Conservation (phyloP, 2,888 invertebrate genomes). For the Listrodromus nycthemerus region DNA sequence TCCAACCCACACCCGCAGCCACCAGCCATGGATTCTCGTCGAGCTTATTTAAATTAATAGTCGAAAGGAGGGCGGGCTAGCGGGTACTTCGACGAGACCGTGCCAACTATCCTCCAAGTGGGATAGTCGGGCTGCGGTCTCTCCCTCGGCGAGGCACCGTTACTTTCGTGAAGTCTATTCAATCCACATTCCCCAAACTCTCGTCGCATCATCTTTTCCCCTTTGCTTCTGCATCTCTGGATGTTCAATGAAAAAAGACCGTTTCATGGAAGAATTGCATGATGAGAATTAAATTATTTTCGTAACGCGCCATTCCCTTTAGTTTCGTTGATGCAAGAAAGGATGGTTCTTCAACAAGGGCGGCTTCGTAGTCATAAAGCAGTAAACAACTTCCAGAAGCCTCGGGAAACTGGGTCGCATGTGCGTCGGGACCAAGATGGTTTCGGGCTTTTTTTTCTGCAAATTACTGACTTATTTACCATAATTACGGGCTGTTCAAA, state of each 20-base stretch:
- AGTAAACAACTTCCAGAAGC: slow-evolving; percentile 50
- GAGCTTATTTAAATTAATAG: slow-evolving; percentile 54
- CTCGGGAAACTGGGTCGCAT: slow-evolving; percentile 54
- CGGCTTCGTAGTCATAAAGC: not conserved
- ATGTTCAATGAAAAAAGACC: not conserved
- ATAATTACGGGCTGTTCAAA: slow-evolving; percentile 53
- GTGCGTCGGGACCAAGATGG: slow-evolving; percentile 41
- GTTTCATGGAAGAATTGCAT: not conserved
- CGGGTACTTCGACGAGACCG: slow-evolving; percentile 36
- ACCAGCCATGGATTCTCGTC: slow-evolving; percentile 24
- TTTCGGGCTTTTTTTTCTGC: slow-evolving; percentile 43
- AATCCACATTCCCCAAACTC: slow-evolving; percentile 9
- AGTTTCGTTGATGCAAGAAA: not conserved
- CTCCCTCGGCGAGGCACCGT: slow-evolving; percentile 20
- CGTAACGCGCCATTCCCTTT: not conserved
- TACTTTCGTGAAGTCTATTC: slow-evolving; percentile 18
- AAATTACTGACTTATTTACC: slow-evolving; percentile 62
- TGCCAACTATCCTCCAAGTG: slow-evolving; percentile 32
- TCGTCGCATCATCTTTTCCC: not conserved
- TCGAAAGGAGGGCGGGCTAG: not conserved
- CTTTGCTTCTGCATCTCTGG: not conserved
- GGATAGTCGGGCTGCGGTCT: slow-evolving; percentile 18
- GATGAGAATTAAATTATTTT: slow-evolving; percentile 5
- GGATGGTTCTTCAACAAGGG: slow-evolving; percentile 6
- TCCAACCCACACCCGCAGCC: slow-evolving; percentile 27